phyloP scores from a whole-genome alignment of 2,888 invertebrate genomes.

The Charanyca ferruginea region DNA sequence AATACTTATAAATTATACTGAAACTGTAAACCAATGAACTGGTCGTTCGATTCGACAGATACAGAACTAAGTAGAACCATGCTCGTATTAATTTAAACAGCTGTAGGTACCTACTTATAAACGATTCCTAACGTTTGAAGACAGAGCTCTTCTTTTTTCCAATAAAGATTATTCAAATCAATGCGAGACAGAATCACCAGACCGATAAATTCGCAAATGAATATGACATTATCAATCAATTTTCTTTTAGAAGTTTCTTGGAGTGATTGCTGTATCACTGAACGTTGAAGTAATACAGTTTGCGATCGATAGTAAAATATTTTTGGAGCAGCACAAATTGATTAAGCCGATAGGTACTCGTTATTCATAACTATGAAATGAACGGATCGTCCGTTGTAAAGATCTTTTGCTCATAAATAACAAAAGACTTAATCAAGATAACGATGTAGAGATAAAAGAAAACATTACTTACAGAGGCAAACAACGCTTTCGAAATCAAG shows the following conservation, averaged over 20 bases:
- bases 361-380: neutral
- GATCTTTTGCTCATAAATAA: constrained; percentile 20
- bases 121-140: constrained; percentile 41
- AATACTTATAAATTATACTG: constrained; percentile 44
- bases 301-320: constrained; percentile 6
- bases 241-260: constrained; percentile 36
- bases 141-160: constrained; percentile 33
- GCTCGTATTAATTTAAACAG: constrained; percentile 17
- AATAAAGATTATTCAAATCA: constrained; percentile 57
- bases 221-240: constrained; percentile 55
- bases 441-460: constrained; percentile 15
- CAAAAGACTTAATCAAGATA: constrained; percentile 19
- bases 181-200: constrained; percentile 58
- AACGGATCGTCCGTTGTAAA: constrained; percentile 3
- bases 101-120: constrained; percentile 34
- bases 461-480: constrained; percentile 18
- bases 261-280: constrained; percentile 14
- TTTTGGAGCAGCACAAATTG: neutral
- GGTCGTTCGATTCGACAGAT: constrained; percentile 54
- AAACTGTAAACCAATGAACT: constrained; percentile 60
- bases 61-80: constrained; percentile 29
- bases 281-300: constrained; percentile 13
- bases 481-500: constrained; percentile 15
- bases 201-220: constrained; percentile 64
- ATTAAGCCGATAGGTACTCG: no score